Evolutionary conservation across 2,113 vertebrate species (phyloP).

Genomic region (Acrocephalus kingi): DNA sequence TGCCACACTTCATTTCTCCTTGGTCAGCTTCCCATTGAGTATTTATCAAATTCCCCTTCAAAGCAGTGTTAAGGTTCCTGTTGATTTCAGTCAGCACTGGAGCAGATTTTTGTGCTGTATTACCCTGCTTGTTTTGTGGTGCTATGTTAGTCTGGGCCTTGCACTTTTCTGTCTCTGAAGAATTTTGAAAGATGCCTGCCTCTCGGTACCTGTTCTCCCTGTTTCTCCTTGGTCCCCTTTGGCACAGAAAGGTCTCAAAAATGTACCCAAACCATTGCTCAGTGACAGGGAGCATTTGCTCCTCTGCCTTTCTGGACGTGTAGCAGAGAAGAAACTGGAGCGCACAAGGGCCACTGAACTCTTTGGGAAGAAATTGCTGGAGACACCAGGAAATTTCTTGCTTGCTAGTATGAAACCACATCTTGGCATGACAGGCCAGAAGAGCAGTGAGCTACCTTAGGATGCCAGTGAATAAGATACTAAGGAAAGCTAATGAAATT

Average conservation of each 20-base stretch:
- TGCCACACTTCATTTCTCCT: neutral
- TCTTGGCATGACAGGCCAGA: neutral
- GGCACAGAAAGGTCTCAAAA: neutral
- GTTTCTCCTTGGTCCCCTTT: neutral
- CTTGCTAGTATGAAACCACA: neutral
- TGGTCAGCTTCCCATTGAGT: neutral
- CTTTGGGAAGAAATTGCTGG: neutral
- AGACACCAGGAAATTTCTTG: neutral
- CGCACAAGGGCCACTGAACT: fast-evolving
- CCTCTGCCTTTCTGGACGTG: neutral
- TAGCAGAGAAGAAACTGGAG: fast-evolving
- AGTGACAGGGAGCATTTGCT: neutral
- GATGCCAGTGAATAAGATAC: neutral
- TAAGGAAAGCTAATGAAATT: neutral
- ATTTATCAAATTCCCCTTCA: neutral
- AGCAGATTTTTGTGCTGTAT: neutral
- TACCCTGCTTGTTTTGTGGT: neutral
- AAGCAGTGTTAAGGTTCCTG: neutral
- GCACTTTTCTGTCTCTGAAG: neutral
- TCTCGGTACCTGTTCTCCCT: fast-evolving
- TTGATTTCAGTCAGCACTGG: neutral
- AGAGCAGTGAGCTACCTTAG: neutral
- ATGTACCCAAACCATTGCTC: neutral
- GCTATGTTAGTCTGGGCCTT: neutral
- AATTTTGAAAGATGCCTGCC: neutral